Conservation (phyloP, 2,113 vertebrate genomes). For the Candoia aspera region DNA sequence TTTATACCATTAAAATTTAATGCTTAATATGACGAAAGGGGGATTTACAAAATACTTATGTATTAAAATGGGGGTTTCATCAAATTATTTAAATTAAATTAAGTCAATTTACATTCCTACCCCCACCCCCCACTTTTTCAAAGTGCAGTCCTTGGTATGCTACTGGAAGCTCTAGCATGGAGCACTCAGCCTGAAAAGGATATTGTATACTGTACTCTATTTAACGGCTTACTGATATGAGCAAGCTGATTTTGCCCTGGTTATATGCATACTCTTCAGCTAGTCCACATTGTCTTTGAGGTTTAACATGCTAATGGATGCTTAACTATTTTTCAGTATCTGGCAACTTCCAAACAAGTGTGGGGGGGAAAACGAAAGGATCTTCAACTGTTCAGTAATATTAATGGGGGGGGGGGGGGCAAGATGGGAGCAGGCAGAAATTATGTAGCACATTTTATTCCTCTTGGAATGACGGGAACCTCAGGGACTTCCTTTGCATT, state of each 20-base stretch:
- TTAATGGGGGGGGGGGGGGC: background rate
- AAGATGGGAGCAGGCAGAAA: background rate
- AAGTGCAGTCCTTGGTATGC: background rate
- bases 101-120: background rate
- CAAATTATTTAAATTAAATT: background rate
- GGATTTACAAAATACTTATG: background rate
- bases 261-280: background rate
- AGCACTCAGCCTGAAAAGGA: background rate
- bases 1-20: background rate
- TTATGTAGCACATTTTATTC: background rate
- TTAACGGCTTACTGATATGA: no score
- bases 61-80: background rate
- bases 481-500: conserved; percentile 52
- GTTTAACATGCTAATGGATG: conserved; percentile 19
- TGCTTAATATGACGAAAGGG: background rate
- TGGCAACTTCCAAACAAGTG: background rate
- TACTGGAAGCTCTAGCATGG: background rate
- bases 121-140: background rate
- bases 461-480: background rate
- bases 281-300: background rate
- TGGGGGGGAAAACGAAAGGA: background rate
- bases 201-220: background rate
- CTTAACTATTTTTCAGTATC: conserved; percentile 15
- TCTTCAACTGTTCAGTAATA: background rate
- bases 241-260: background rate